Base-by-base conservation (phyloP, 1,140 invertebrate genomes). In the Drosophila takahashii region DNA sequence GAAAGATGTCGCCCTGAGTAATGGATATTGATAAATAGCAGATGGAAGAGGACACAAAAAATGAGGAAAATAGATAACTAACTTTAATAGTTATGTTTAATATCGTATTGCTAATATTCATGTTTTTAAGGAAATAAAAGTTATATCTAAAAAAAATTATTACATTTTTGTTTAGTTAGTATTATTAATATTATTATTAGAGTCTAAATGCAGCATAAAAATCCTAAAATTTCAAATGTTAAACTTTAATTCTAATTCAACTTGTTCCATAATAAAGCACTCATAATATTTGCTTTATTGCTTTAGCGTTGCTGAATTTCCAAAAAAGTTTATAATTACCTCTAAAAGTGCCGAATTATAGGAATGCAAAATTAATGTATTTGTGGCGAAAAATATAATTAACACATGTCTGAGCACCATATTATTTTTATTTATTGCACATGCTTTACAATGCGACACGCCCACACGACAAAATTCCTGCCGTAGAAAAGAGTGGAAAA, bases 391-490 rank as follows among this genome's bases (percentile, higher is more conserved):
- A 45, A 61, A 61, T 42, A 57, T 67, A 72, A 67, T 66, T 66
- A 72, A 66, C 60, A 51, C 44, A 72, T 67, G 62, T 72, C 34
- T 34, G 29, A 36, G 26, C 22, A 22, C 29, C 18, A 13, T 47
- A 41, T n/a, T 64, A 41, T 45, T 47, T 34, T 27, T 44, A 62
- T 62, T 71, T 54, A 58, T 66, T 66, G 60, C 67, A 52, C 37
- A 61, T 62, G n/a, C 36, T 45, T 62, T 52, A 69, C 57, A 69
- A 69, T 61, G 48, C 58, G 32, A 36, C 57, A 45, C 66, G 59
- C 66, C 66, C 42, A 65, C 53, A 15, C 32, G 27, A 3, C 18
- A n/a, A 37, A 37, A 59, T 37, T 50, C 32, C 48, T 39, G 10
- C 27, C 22, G 15, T 26, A n/a, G n/a, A 37, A 37, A 26, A 36